Conservation (phyloP, 2,888 invertebrate species). For the Pollenia labialis region DNA sequence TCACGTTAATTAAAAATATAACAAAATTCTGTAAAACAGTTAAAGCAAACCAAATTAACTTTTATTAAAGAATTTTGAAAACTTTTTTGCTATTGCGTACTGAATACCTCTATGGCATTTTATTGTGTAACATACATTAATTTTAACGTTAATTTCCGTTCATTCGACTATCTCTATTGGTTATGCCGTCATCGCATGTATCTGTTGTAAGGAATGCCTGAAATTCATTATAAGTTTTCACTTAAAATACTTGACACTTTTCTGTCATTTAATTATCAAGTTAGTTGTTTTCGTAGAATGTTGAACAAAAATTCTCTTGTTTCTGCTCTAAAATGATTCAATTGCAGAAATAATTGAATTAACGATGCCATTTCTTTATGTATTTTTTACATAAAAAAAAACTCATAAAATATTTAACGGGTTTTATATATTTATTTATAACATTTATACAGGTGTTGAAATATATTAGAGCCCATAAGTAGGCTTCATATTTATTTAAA, state of each 20-base stretch:
- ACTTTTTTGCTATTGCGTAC: no score
- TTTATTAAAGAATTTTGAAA: no score
- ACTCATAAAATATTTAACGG: slow-evolving; percentile 6
- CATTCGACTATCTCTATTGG: not conserved
- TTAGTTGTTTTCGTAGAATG: slow-evolving; percentile 5
- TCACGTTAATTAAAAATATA: no score
- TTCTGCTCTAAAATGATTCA: slow-evolving; percentile 36
- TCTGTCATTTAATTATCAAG: slow-evolving; percentile 60
- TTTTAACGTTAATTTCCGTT: no score
- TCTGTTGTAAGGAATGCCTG: not conserved
- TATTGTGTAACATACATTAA: no score
- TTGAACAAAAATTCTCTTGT: slow-evolving; percentile 1
- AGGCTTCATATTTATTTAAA: no score
- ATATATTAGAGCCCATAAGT: no score
- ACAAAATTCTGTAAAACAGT: no score
- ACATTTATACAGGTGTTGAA: not conserved
- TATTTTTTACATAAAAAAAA: slow-evolving; percentile 4
- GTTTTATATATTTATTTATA: not conserved
- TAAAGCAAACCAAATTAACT: no score
- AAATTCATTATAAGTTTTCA: slow-evolving; percentile 31
- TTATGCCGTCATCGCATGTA: not conserved
- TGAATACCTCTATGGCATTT: no score
- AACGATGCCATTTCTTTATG: slow-evolving; percentile 45
- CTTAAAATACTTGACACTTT: slow-evolving; percentile 57
- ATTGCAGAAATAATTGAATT: slow-evolving; percentile 60